phyloP scores from a whole-genome alignment of 2,113 vertebrate genomes.

The Glaucidium brasilianum region DNA sequence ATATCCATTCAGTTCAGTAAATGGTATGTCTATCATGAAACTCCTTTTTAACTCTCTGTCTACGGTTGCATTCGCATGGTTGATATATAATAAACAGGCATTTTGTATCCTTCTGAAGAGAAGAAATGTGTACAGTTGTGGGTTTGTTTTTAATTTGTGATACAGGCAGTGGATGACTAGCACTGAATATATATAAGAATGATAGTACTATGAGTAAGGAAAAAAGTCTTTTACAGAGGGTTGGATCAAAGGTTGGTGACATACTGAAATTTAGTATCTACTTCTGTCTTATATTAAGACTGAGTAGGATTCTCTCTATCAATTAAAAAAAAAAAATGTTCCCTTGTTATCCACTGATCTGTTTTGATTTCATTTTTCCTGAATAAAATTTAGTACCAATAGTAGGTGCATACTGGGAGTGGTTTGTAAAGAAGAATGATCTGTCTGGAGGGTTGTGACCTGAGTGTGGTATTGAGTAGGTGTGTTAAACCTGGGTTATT shows the following conservation, averaged over 20 bases:
- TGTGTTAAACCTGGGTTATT: not conserved
- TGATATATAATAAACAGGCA: slow-evolving; percentile 7
- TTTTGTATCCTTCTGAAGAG: slow-evolving; percentile 8
- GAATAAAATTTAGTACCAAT: not conserved
- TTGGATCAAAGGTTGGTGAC: not conserved
- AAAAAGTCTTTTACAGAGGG: not conserved
- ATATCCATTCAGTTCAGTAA: slow-evolving; percentile 35
- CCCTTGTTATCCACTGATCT: not conserved
- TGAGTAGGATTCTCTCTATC: not conserved
- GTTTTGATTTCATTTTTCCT: not conserved
- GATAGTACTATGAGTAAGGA: not conserved
- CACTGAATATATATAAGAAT: not conserved
- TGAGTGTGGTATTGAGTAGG: not conserved
- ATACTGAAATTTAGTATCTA: not conserved
- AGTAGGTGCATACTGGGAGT: not conserved
- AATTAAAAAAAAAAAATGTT: not conserved
- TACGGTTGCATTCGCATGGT: rapidly evolving
- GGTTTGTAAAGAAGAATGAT: not conserved
- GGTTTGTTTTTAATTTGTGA: not conserved
- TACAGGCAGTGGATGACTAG: not conserved
- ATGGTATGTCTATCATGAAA: not conserved
- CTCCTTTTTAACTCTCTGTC: not conserved
- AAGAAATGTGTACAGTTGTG: not conserved
- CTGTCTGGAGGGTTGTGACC: not conserved
- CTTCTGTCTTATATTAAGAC: not conserved